Percentiles rank a stretch among this genome's conserved stretches.
phyloP scores from a whole-genome alignment of 2,113 vertebrate genomes.

The Leptocoma aspasia region DNA sequence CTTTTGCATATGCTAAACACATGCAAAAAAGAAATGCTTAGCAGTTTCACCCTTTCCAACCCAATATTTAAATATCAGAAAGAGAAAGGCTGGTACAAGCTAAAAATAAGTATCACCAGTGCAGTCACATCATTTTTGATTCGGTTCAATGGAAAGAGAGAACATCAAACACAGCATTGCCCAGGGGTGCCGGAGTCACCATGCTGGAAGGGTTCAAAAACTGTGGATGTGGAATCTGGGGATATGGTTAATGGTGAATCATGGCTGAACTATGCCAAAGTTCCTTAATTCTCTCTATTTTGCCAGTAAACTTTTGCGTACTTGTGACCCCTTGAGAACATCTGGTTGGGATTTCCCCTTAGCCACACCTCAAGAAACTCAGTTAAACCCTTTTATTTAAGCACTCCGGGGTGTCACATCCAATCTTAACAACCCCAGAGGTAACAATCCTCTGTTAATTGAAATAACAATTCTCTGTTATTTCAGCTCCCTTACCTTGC shows the following conservation, averaged over 20 bases:
- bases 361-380: neutral
- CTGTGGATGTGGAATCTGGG: neutral
- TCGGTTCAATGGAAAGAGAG: neutral
- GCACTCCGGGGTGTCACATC: rapidly evolving
- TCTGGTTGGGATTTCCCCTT: rapidly evolving
- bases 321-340: neutral
- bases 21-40: neutral
- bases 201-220: neutral
- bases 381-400: neutral
- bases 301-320: neutral
- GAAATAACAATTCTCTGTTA: rapidly evolving
- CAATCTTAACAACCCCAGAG: neutral
- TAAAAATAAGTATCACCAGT: neutral
- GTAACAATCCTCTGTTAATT: too few relatives aligned
- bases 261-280: neutral
- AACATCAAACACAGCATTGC: neutral
- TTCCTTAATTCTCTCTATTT: neutral
- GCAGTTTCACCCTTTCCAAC: neutral
- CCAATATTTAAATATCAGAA: neutral
- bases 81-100: neutral
- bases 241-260: neutral
- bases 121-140: neutral
- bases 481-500: constrained; percentile 82
- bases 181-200: neutral
- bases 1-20: neutral